These are phyloP conservation scores for Idaea straminata DNA, from an alignment of 2,888 invertebrate species.

Conservation along the genomic window DNA sequence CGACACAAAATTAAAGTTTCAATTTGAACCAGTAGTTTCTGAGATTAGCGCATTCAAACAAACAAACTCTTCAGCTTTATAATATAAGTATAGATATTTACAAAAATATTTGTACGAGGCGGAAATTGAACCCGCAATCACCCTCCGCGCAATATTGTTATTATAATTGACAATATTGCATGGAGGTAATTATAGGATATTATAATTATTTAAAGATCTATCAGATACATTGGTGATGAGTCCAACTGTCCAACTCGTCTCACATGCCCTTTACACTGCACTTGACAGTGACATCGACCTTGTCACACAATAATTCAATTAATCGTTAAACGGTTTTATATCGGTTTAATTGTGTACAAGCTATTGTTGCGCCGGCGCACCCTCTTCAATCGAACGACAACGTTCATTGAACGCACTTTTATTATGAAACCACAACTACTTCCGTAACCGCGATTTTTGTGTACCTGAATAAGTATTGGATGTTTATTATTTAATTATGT, in stretches of 20 bases:
- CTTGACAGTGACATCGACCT: slow-evolving; percentile 69
- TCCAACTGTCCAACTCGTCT: background rate
- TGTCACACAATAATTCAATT: slow-evolving; percentile 55
- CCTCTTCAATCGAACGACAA: slow-evolving; percentile 38
- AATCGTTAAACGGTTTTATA: slow-evolving; percentile 65
- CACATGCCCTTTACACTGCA: slow-evolving; percentile 31
- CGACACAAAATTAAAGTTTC: too few relatives aligned
- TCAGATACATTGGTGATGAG: too few relatives aligned
- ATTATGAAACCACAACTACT: slow-evolving; percentile 55
- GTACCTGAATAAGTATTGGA: background rate
- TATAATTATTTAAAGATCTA: slow-evolving; percentile 7
- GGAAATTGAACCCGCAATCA: too few relatives aligned
- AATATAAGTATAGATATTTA: too few relatives aligned
- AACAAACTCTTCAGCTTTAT: too few relatives aligned
- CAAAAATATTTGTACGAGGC: too few relatives aligned
- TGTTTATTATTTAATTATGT: background rate
- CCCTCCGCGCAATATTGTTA: too few relatives aligned
- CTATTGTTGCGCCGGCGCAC: slow-evolving; percentile 54
- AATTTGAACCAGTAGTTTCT: too few relatives aligned
- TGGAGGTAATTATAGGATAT: slow-evolving; percentile 7
- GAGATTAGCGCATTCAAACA: too few relatives aligned
- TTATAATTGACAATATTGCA: too few relatives aligned
- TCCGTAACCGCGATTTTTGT: slow-evolving; percentile 46
- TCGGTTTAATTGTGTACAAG: slow-evolving; percentile 59
- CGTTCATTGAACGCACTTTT: slow-evolving; percentile 20